Evolutionary conservation across 2,797 vertebrate species (phyloP), one percentile per base, ranked within the genome.

Genomic region (Florisuga fusca): DNA sequence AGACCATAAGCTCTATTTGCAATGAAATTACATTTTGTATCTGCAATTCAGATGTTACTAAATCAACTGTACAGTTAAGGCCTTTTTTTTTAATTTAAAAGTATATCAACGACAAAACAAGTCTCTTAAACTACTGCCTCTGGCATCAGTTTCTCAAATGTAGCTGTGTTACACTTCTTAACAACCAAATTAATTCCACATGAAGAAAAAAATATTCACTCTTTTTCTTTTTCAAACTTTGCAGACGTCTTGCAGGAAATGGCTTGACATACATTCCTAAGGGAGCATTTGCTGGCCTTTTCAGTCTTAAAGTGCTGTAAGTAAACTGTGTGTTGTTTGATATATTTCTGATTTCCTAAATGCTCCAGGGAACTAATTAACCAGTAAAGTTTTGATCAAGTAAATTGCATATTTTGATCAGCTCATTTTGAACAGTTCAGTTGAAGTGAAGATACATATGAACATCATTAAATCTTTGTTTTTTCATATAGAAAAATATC

Each of bases 201-300:
- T 97, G 97, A 98, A 96, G 81, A 97, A 61, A 95, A 93, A 77
- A 92, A 86, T 90, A 84, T 97, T 98, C 92, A 97, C 80, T 93
- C 64, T 90, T 48, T 84, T 84, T 88, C 78, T 83, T 96, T 91
- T 90, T 97, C 90, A 86, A 97, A 97, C 94, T 93, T 97, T 97
- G 75, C 97, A 99, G 98, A 92, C 98, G 98, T 95, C 98, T 99
- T 96, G 98, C 98, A 95, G 98, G 98, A 98, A 99, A 98, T 87
- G 94, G 97, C 85, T 97, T 99, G 98, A 98, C 98, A 95, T 95
- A 98, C 95, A 98, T 99, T 93, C 98, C 98, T 95, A 98, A 97
- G 96, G 98, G 98, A 97, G 98, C 98, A 29, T 98, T 99, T 94
- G 81, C 97, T 51, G 98, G 98, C 93, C 98, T 98, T 95, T 96